Evolutionary conservation across 2,797 vertebrate species (phyloP).

Genomic region (Ctenochaetus hawaiiensis): DNA sequence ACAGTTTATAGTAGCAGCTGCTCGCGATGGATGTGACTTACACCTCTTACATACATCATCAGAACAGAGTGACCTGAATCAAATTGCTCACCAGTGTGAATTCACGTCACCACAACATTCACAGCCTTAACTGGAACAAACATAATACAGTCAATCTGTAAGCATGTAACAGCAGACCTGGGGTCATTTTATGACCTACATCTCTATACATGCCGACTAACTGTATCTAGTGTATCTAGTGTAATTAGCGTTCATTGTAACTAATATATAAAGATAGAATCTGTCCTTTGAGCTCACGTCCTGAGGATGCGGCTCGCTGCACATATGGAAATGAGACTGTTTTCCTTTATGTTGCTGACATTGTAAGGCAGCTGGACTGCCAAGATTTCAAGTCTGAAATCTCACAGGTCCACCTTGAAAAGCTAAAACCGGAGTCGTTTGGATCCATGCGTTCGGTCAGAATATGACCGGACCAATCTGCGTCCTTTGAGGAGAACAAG

Average conservation of each 20-base stretch:
- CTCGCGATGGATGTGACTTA: background rate
- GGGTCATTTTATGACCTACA: constrained; percentile 55
- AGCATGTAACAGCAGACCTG: constrained; percentile 24
- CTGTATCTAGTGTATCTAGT: background rate
- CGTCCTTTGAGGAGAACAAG: no score
- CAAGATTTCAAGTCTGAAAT: no score
- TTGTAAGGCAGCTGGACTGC: no score
- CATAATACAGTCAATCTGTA: background rate
- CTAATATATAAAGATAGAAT: constrained; percentile 6
- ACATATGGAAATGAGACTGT: constrained; percentile 25
- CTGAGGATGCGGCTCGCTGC: background rate
- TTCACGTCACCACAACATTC: background rate
- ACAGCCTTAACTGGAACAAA: background rate
- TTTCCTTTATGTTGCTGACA: background rate
- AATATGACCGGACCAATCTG: no score
- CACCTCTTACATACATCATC: background rate
- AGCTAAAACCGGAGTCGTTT: no score
- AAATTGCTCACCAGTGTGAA: background rate
- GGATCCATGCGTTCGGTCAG: no score
- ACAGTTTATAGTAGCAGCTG: constrained; percentile 2
- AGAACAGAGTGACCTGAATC: background rate
- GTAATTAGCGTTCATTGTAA: constrained; percentile 33
- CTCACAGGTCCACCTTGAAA: no score
- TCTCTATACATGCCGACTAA: constrained; percentile 17
- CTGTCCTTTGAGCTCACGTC: constrained; percentile 23